phyloP scores from a whole-genome alignment of 64 coral and sea anemone species.

The Stichodactyla helianthus region DNA sequence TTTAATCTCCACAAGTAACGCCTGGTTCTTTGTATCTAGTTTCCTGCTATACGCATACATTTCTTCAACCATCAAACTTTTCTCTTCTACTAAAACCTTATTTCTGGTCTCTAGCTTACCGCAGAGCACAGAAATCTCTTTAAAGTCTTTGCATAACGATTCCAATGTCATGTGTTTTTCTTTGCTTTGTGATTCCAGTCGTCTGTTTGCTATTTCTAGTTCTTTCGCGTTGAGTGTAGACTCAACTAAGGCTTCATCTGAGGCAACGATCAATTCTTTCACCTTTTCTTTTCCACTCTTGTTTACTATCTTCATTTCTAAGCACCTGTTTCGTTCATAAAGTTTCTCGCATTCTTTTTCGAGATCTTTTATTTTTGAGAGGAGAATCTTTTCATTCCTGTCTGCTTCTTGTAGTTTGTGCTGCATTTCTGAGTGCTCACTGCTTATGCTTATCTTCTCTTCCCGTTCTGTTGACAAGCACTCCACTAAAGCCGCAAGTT shows the following conservation, averaged over 20 bases:
- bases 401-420: constrained; percentile 28
- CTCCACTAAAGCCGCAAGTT: not conserved
- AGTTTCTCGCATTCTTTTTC: constrained; percentile 23
- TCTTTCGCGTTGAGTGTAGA: too few species aligned
- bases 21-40: constrained; percentile 55
- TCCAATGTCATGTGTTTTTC: constrained; percentile 5
- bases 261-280: not conserved
- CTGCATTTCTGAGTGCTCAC: constrained; percentile 3
- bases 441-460: constrained; percentile 30
- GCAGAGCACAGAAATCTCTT: not conserved
- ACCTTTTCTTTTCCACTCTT: not conserved
- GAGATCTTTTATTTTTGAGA: constrained; percentile 4
- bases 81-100: not conserved
- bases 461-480: constrained; percentile 32
- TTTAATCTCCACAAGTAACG: constrained; percentile 43
- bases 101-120: not conserved
- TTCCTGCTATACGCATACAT: constrained; percentile 21
- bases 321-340: constrained; percentile 9
- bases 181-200: not conserved
- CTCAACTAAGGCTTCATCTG: too few species aligned
- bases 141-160: not conserved
- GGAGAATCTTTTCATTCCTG: constrained; percentile 23
- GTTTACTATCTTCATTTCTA: constrained; percentile 1
- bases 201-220: not conserved
- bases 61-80: not conserved